Evolutionary conservation across 2,888 invertebrate species (phyloP).

Genomic region (Lypha dubia): DNA sequence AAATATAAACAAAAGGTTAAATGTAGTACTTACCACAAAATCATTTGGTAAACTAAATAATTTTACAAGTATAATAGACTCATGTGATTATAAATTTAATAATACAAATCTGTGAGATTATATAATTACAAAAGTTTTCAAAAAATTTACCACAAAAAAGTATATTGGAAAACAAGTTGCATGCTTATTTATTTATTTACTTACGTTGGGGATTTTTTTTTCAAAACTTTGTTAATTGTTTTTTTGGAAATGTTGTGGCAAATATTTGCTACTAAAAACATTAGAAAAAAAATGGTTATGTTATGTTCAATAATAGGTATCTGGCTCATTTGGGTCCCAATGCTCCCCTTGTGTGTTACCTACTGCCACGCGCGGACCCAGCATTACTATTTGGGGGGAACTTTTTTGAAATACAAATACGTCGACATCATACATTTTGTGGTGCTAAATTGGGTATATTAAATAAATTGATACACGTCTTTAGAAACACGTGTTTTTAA

Average conservation of each 20-base stretch:
- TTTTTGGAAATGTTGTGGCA: background rate
- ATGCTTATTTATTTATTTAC: too few species aligned
- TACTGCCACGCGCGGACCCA: too few species aligned
- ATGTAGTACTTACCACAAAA: slow-evolving; percentile 39
- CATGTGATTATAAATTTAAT: slow-evolving; percentile 24
- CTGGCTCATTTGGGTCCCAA: too few species aligned
- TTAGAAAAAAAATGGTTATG: too few species aligned
- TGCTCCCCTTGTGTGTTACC: too few species aligned
- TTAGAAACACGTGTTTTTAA: too few species aligned
- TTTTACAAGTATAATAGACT: slow-evolving; percentile 11
- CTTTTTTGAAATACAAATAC: too few species aligned
- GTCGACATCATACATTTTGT: too few species aligned
- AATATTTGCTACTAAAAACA: background rate
- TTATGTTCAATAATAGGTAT: too few species aligned
- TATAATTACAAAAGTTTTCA: slow-evolving; percentile 5
- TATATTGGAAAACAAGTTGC: background rate
- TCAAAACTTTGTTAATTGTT: background rate
- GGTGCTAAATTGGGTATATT: too few species aligned
- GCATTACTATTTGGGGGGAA: too few species aligned
- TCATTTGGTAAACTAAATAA: slow-evolving; percentile 2
- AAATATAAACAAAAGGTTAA: slow-evolving; percentile 26
- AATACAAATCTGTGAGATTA: slow-evolving; percentile 12
- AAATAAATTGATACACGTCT: too few species aligned
- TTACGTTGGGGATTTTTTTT: background rate
- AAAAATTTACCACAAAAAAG: background rate